These are phyloP conservation scores for Drosophila rufa DNA, from an alignment of 1,140 invertebrate species.

Conservation along the genomic window DNA sequence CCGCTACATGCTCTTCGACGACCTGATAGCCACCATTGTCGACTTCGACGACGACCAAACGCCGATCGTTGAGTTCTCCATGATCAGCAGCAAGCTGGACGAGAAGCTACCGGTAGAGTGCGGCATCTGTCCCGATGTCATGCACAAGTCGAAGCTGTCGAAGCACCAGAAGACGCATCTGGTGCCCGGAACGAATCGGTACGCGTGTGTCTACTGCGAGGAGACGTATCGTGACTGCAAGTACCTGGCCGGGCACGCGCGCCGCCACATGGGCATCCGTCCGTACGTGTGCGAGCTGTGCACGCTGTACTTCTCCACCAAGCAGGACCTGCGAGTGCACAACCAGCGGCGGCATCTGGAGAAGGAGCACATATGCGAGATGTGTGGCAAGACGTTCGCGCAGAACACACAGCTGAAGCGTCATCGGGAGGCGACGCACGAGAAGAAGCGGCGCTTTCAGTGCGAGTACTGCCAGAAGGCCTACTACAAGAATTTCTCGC, in stretches of 20 bases:
- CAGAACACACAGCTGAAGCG: slow-evolving; percentile 78
- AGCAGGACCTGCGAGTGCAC: slow-evolving; percentile 76
- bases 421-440: slow-evolving; percentile 77
- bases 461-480: slow-evolving; percentile 76
- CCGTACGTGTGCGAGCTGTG: slow-evolving; percentile 78
- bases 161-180: slow-evolving; percentile 75
- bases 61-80: slow-evolving; percentile 79
- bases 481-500: slow-evolving; percentile 80
- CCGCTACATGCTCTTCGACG: slow-evolving; percentile 76
- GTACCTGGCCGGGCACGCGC: slow-evolving; percentile 76
- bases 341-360: slow-evolving; percentile 75
- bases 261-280: slow-evolving; percentile 79
- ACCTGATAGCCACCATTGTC: slow-evolving; percentile 76
- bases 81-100: slow-evolving; percentile 55
- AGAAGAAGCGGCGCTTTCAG: slow-evolving; percentile 77
- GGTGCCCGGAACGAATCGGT: slow-evolving; percentile 73
- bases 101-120: slow-evolving; percentile 77
- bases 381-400: slow-evolving; percentile 79
- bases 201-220: slow-evolving; percentile 74
- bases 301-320: slow-evolving; percentile 78
- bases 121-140: slow-evolving; percentile 80
- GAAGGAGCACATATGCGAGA: slow-evolving; percentile 82
- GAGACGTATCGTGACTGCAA: slow-evolving; percentile 79
- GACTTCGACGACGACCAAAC: slow-evolving; percentile 75
- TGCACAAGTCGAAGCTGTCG: slow-evolving; percentile 68